Conservation (phyloP, 2,113 vertebrate species). For the Trogon surrucura region DNA sequence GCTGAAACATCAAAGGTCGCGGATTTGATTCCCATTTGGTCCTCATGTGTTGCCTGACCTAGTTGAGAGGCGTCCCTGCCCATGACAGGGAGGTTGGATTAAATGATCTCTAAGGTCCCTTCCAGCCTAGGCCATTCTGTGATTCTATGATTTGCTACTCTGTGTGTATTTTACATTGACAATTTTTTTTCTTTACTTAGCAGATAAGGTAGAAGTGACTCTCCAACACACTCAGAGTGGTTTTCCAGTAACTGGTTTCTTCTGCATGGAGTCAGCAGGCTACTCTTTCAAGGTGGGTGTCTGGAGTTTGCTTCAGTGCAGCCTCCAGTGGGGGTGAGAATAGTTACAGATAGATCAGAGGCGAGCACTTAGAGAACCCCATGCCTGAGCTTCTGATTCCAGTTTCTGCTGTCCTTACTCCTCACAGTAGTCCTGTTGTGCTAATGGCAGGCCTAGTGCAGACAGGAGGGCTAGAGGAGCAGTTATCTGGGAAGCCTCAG, state of each 20-base stretch:
- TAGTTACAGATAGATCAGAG: background rate
- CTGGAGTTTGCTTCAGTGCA: background rate
- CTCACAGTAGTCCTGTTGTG: background rate
- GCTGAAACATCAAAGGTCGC: no score
- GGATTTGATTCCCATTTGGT: no score
- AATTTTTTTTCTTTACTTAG: background rate
- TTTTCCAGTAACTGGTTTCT: background rate
- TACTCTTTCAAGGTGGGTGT: background rate
- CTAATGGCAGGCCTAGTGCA: accelerated
- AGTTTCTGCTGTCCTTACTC: background rate
- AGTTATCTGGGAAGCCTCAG: background rate
- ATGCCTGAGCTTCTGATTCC: accelerated
- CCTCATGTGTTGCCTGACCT: no score
- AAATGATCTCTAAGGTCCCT: no score
- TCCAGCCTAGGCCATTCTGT: no score
- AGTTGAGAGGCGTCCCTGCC: no score
- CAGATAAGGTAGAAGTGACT: background rate
- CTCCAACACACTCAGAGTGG: background rate
- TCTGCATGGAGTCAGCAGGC: accelerated
- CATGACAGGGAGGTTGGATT: no score
- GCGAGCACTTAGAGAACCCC: background rate
- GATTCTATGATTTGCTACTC: background rate
- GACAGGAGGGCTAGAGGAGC: background rate
- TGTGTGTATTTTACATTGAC: background rate
- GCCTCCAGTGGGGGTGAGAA: background rate